phyloP scores from a whole-genome alignment of 1,140 invertebrate species.

The Diachasma alloeum region DNA sequence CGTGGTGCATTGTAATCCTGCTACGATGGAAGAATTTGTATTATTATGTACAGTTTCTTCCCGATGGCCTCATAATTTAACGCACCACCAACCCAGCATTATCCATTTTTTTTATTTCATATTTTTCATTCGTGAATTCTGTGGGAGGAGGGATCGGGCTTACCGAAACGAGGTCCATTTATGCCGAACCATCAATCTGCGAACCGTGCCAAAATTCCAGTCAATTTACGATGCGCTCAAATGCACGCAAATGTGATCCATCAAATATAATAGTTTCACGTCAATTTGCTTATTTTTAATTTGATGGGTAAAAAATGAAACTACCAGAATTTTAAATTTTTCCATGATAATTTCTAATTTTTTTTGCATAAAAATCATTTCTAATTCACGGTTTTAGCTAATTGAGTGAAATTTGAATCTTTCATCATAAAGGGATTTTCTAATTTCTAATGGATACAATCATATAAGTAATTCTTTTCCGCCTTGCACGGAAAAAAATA shows the following conservation, averaged over 20 bases:
- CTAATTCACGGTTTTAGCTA: too few species aligned
- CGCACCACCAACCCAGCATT: conserved; percentile 4
- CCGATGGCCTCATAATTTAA: conserved; percentile 35
- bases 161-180: background rate
- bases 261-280: background rate
- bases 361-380: too few species aligned
- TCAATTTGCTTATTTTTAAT: background rate
- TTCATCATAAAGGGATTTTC: too few species aligned
- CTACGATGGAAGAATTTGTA: conserved; percentile 42
- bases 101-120: conserved; percentile 5
- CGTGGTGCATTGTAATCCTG: conserved; percentile 44
- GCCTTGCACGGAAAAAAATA: too few species aligned
- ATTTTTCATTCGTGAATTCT: background rate
- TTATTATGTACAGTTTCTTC: conserved; percentile 33
- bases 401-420: too few species aligned
- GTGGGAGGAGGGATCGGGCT: background rate
- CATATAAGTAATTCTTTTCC: too few species aligned
- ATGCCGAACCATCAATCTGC: background rate
- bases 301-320: background rate
- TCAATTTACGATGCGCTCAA: background rate
- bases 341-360: too few species aligned
- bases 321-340: too few species aligned
- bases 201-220: background rate
- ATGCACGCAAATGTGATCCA: background rate
- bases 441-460: too few species aligned